phyloP scores from a whole-genome alignment of 2,113 vertebrate genomes.

The Heteronetta atricapilla region DNA sequence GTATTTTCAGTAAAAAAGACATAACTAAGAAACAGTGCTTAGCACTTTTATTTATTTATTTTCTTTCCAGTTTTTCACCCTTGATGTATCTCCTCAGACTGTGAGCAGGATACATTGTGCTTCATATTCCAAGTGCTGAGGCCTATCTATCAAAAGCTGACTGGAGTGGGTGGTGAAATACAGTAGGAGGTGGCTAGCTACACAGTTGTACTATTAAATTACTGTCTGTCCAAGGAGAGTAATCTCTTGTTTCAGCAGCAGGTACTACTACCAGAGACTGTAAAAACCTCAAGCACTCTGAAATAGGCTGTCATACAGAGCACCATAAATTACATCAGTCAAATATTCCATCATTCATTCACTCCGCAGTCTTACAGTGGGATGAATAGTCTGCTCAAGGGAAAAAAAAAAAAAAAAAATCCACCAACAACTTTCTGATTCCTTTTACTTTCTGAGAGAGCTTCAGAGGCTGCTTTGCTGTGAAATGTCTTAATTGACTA shows the following conservation, averaged over 20 bases:
- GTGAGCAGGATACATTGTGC: slow-evolving; percentile 21
- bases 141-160: slow-evolving; percentile 59
- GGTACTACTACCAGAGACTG: slow-evolving; percentile 69
- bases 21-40: not conserved
- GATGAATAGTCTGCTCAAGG: slow-evolving; percentile 64
- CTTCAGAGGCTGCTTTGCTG: not conserved
- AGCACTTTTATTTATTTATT: slow-evolving; percentile 23
- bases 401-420: slow-evolving; percentile 58
- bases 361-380: slow-evolving; percentile 20
- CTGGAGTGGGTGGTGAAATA: slow-evolving; percentile 60
- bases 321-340: slow-evolving; percentile 74
- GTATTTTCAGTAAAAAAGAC: not conserved
- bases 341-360: slow-evolving; percentile 69
- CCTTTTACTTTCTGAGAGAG: slow-evolving; percentile 44
- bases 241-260: slow-evolving; percentile 79
- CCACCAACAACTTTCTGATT: slow-evolving; percentile 37
- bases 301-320: slow-evolving; percentile 71
- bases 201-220: slow-evolving; percentile 74
- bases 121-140: slow-evolving; percentile 29
- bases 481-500: slow-evolving; percentile 55
- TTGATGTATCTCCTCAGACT: slow-evolving; percentile 51
- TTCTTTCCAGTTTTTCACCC: slow-evolving; percentile 22
- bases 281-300: slow-evolving; percentile 73
- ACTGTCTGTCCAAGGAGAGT: slow-evolving; percentile 73
- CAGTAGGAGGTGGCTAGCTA: slow-evolving; percentile 63